Evolutionary conservation across 2,888 invertebrate species (phyloP).

Genomic region (Desoria tigrina): DNA sequence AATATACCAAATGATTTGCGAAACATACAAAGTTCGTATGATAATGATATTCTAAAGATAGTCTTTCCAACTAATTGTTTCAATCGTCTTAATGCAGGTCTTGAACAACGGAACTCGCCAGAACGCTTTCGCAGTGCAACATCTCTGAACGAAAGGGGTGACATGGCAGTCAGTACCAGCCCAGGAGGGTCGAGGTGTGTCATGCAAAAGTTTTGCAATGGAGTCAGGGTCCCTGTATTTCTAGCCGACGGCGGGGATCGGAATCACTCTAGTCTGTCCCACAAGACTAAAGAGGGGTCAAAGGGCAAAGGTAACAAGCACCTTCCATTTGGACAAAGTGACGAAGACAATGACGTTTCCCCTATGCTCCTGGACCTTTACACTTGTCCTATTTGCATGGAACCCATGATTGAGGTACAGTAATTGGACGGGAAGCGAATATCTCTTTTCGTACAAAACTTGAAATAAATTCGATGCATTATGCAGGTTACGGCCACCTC

Average conservation of each 20-base stretch:
- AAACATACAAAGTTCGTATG: too few relatives aligned
- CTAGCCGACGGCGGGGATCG: background rate
- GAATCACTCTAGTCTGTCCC: background rate
- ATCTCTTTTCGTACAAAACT: too few relatives aligned
- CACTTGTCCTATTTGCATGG: conserved; percentile 28
- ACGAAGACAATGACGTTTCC: too few relatives aligned
- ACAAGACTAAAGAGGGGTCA: too few relatives aligned
- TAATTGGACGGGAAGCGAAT: too few relatives aligned
- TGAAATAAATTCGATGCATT: background rate
- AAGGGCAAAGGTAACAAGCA: too few relatives aligned
- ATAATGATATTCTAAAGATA: too few relatives aligned
- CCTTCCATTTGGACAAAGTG: too few relatives aligned
- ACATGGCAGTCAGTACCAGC: background rate
- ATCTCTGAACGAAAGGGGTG: background rate
- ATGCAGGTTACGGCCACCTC: conserved; percentile 25
- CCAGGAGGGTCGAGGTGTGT: conserved; percentile 3
- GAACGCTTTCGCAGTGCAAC: too few relatives aligned
- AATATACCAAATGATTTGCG: too few relatives aligned
- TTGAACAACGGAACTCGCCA: background rate
- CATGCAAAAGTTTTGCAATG: conserved; percentile 5
- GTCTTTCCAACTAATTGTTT: too few relatives aligned
- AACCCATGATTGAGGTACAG: conserved; percentile 27
- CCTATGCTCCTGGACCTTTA: conserved; percentile 7
- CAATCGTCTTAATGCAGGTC: too few relatives aligned
- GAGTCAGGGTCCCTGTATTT: conserved; percentile 9